These are phyloP conservation scores for Pelobates cultripes DNA, from an alignment of 2,797 vertebrate species.

Conservation along the genomic window DNA sequence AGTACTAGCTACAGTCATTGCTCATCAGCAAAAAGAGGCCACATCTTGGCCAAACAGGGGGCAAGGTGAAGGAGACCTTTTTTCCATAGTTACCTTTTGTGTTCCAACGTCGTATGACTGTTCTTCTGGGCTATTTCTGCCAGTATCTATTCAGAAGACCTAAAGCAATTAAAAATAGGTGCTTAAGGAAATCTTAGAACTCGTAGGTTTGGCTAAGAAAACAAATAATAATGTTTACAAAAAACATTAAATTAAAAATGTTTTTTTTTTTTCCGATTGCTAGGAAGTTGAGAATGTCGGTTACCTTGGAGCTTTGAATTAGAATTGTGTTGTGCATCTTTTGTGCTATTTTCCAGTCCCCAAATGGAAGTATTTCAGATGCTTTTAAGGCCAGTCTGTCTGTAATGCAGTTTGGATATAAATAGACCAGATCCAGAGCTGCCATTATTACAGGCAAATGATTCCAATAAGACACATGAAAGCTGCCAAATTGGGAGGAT, in stretches of 20 bases:
- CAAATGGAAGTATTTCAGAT: conserved; percentile 45
- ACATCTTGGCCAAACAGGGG: no score
- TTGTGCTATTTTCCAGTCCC: neutral
- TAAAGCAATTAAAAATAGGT: conserved; percentile 41
- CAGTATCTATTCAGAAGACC: conserved; percentile 58
- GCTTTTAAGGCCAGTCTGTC: conserved; percentile 35
- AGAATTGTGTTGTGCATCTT: conserved; percentile 8
- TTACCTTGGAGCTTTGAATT: conserved; percentile 36
- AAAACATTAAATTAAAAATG: conserved; percentile 10
- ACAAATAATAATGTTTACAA: neutral
- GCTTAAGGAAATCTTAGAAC: neutral
- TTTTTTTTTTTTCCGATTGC: conserved; percentile 17
- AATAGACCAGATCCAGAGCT: conserved; percentile 58
- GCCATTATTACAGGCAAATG: conserved; percentile 24
- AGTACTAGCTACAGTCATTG: no score
- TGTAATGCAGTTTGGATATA: conserved; percentile 57
- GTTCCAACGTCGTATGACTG: conserved; percentile 42
- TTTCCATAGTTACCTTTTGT: neutral
- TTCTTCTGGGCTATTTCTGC: conserved; percentile 50
- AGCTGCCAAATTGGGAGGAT: conserved; percentile 1
- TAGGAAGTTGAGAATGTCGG: conserved; percentile 6
- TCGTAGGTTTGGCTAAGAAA: neutral
- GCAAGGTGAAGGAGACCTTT: no score
- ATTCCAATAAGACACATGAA: conserved; percentile 4
- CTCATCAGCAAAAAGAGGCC: no score